Conservation (phyloP, 2,888 invertebrate species). For the Linhomoeus sp. region DNA sequence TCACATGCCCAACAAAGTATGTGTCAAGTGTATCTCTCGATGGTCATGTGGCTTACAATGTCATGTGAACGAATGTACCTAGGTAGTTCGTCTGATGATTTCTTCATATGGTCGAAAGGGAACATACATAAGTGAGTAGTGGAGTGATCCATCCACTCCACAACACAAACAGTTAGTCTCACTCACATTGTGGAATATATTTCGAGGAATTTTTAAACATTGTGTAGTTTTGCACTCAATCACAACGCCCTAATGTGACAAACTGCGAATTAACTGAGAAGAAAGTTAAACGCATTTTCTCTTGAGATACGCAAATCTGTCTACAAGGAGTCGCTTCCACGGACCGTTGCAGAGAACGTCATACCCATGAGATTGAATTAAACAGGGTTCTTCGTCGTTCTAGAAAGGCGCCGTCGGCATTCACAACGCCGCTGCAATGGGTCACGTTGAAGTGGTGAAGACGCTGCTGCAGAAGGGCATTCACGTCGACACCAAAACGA, state of each 20-base stretch:
- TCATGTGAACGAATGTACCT: too few species aligned
- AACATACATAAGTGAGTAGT: too few species aligned
- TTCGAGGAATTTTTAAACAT: neutral
- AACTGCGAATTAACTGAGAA: neutral
- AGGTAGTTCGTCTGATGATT: too few species aligned
- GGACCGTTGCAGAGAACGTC: too few species aligned
- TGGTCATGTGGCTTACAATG: too few species aligned
- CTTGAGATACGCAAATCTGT: too few species aligned
- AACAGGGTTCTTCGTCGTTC: too few species aligned
- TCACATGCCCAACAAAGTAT: slow-evolving; percentile 85
- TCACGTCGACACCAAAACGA: slow-evolving; percentile 80
- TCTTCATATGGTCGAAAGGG: too few species aligned
- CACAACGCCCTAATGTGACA: neutral
- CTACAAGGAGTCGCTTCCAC: too few species aligned
- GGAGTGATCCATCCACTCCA: too few species aligned
- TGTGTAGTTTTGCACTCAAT: neutral
- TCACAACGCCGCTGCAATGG: slow-evolving; percentile 88
- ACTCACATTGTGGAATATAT: neutral
- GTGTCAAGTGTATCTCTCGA: too few species aligned
- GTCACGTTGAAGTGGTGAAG: slow-evolving; percentile 89
- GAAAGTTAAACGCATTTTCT: neutral
- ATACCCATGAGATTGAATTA: too few species aligned
- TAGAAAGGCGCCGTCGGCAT: slow-evolving; percentile 68
- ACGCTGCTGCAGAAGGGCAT: slow-evolving; percentile 86
- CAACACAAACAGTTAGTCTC: neutral